Evolutionary conservation across 2,113 vertebrate genomes (phyloP), one percentile per base, ranked within the genome.

Genomic region (Oryzias javanicus): DNA sequence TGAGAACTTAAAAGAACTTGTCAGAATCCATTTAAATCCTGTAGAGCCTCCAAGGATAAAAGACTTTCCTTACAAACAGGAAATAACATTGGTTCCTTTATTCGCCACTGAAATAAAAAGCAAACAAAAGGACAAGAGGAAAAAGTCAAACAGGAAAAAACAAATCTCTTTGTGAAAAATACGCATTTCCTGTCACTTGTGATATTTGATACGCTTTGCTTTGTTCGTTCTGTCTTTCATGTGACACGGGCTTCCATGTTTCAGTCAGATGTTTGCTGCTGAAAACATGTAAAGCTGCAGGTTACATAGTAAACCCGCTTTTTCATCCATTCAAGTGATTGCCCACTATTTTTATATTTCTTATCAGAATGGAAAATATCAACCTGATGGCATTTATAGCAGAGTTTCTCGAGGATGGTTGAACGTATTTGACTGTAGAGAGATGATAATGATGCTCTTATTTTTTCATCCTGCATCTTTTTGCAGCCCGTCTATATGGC

Each of bases 31-130:
- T 35, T 35, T 35, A 35, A 35, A 10, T 35, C 35, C 35, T 35
- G 7, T 12, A 35, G 35, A 35, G 29, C 29, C 29, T 35, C 8
- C 8, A 35, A 35, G 29, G 8, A 35, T 35, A 35, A 35, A 35
- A 35, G 7, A 1, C 8, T 35, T 35, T 35, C 1, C 35, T 35
- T 8, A 13, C 35, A 51, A 51, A 4, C 14, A 51, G 15, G 17
- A 25, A 27, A 51, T 27, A 17, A 17, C 27, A 51, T 51, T 63
- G 35, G 35, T 8, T 35, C 35, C 35, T 35, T 62, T 56, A 18
- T 70, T 25, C 35, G 29, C 56, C 42, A 46, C n/a, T 22, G 42
- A 65, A 22, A 72, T 49, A 19, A 45, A 68, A 55, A 58, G 48
- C 7, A 18, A 54, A 64, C 35, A 14, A 49, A 60, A 51, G 25